Percentiles rank a stretch among this genome's conserved stretches.
Evolutionary conservation across 2,888 invertebrate species (phyloP).

Genomic region (Branchellion lobata): DNA sequence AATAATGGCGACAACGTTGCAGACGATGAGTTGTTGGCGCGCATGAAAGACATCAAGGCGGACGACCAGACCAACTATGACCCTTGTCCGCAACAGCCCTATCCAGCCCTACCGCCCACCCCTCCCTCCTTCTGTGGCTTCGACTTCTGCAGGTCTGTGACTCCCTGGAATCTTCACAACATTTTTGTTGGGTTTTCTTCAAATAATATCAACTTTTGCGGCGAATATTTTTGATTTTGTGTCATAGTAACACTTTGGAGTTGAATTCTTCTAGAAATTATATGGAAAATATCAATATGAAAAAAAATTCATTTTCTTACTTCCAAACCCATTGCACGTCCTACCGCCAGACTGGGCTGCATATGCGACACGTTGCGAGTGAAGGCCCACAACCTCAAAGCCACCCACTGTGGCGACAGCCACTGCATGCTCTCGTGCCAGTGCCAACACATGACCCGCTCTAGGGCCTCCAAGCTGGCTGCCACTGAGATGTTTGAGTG

Average conservation of each 20-base stretch:
- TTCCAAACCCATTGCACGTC: too few species aligned
- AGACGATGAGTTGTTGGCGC: neutral
- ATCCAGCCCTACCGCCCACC: neutral
- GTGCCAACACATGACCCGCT: slow-evolving; percentile 36
- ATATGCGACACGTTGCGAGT: slow-evolving; percentile 5
- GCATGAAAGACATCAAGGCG: slow-evolving; percentile 8
- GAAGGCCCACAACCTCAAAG: neutral
- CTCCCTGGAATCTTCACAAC: too few species aligned
- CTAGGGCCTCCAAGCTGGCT: slow-evolving; percentile 25
- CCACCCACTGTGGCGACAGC: slow-evolving; percentile 20
- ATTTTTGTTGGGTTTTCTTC: too few species aligned
- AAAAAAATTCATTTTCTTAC: too few species aligned
- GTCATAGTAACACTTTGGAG: too few species aligned
- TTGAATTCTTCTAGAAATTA: too few species aligned
- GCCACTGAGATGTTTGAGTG: slow-evolving; percentile 16
- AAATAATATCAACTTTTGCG: too few species aligned
- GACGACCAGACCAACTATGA: slow-evolving; percentile 10
- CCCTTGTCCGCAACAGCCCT: neutral
- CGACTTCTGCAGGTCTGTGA: neutral
- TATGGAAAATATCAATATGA: too few species aligned
- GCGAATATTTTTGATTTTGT: too few species aligned
- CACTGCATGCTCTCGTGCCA: slow-evolving; percentile 42
- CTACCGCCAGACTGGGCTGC: slow-evolving; percentile 30
- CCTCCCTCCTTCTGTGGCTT: neutral
- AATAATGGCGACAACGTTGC: neutral